phyloP scores from a whole-genome alignment of 2,113 vertebrate species.

The Muntiacus reevesi region DNA sequence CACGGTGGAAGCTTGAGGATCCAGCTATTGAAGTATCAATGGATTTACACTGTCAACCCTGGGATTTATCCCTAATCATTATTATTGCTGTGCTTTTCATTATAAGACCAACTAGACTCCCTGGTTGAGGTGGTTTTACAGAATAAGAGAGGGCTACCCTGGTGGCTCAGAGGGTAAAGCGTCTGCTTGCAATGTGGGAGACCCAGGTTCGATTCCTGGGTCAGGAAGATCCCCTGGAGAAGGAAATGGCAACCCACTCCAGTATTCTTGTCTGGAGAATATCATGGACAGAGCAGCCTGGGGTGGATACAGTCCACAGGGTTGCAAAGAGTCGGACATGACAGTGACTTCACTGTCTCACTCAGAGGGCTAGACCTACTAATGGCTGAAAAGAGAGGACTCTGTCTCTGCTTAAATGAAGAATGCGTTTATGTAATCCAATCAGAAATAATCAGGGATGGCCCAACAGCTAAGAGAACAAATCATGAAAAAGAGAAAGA shows the following conservation, averaged over 20 bases:
- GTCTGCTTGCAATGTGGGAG: accelerated
- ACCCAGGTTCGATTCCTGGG: no score
- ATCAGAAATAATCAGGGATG: not conserved
- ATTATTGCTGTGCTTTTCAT: not conserved
- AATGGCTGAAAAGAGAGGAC: not conserved
- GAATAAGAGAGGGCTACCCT: not conserved
- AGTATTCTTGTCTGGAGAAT: not conserved
- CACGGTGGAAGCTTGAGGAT: not conserved
- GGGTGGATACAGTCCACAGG: no score
- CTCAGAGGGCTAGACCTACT: not conserved
- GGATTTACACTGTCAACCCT: not conserved
- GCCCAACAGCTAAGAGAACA: not conserved
- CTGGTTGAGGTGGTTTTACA: not conserved
- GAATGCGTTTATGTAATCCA: not conserved
- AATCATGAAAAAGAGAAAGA: not conserved
- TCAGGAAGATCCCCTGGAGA: no score
- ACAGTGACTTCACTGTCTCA: not conserved
- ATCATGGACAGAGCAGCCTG: no score
- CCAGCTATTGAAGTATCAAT: accelerated
- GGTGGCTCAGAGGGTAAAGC: no score
- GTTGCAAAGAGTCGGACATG: accelerated
- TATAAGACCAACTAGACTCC: not conserved
- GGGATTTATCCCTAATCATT: not conserved
- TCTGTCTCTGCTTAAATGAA: not conserved
- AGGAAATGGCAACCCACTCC: not conserved